Conservation (phyloP, 1,140 invertebrate species). For the Lamellibrachia luymesi region DNA sequence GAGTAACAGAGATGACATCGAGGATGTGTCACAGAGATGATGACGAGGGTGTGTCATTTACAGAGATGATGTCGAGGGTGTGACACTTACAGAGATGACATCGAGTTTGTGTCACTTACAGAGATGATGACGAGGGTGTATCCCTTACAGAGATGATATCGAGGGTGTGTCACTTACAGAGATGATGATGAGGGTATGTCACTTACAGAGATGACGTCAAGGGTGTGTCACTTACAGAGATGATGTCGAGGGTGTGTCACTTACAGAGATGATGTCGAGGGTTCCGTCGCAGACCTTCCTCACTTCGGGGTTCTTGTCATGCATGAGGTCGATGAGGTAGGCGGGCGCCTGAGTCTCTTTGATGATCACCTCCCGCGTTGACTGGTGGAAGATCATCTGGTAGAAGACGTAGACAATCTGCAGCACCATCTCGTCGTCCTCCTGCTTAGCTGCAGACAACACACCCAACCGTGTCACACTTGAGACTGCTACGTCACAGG, state of each 20-base stretch:
- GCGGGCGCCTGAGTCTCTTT: slow-evolving; percentile 73
- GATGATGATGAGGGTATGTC: slow-evolving; percentile 56
- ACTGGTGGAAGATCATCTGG: slow-evolving; percentile 81
- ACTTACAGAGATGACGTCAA: slow-evolving; percentile 57
- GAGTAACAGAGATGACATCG: slow-evolving; percentile 57
- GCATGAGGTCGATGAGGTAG: slow-evolving; percentile 96
- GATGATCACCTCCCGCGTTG: slow-evolving; percentile 68
- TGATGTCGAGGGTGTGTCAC: slow-evolving; percentile 57
- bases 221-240: slow-evolving; percentile 21
- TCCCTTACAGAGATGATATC: slow-evolving; percentile 19
- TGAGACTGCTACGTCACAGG: background rate
- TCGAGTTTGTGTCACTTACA: slow-evolving; percentile 8
- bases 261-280: slow-evolving; percentile 64
- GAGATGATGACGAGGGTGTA: background rate
- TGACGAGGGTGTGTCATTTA: slow-evolving; percentile 57
- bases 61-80: slow-evolving; percentile 68
- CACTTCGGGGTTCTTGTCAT: slow-evolving; percentile 93
- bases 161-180: slow-evolving; percentile 15
- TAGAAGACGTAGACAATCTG: slow-evolving; percentile 91
- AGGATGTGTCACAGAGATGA: slow-evolving; percentile 14
- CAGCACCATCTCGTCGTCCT: slow-evolving; percentile 74
- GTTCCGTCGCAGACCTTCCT: slow-evolving; percentile 88
- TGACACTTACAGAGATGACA: background rate
- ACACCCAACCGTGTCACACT: background rate
- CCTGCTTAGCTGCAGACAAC: slow-evolving; percentile 74